Percentiles rank a stretch among this genome's conserved stretches.
Evolutionary conservation across 1,140 invertebrate genomes (phyloP).

Genomic region (Prorops nasuta): DNA sequence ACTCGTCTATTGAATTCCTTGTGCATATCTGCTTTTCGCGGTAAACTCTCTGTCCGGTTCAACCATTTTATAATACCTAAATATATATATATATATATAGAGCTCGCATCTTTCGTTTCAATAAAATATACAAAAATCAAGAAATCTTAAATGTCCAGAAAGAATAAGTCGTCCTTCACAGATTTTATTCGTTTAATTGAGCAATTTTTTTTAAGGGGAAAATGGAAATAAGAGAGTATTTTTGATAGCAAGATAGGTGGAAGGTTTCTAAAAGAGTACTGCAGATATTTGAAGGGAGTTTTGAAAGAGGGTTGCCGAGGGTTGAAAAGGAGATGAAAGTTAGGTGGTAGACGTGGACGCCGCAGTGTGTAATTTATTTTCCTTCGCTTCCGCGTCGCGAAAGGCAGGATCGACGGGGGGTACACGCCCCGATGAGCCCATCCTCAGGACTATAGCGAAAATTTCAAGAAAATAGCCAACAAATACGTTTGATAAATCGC

Average conservation of each 20-base stretch:
- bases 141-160: too few species aligned
- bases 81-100: neutral
- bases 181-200: too few species aligned
- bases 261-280: too few species aligned
- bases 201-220: too few species aligned
- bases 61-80: neutral
- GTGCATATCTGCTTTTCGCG: constrained; percentile 17
- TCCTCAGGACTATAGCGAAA: constrained; percentile 26
- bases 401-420: constrained; percentile 20
- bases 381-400: constrained; percentile 39
- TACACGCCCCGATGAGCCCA: constrained; percentile 16
- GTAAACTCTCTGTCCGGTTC: neutral
- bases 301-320: constrained; percentile 7
- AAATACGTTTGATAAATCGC: constrained; percentile 37
- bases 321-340: neutral
- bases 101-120: too few species aligned
- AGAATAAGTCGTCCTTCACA: too few species aligned
- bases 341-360: constrained; percentile 24
- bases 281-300: too few species aligned
- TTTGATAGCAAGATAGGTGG: too few species aligned
- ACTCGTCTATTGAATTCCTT: too few species aligned
- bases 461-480: constrained; percentile 40
- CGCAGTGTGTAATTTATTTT: constrained; percentile 42
- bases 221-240: too few species aligned
- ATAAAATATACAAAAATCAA: too few species aligned